Evolutionary conservation across 30 jellyfish, hydroid and myxozoan genomes (phyloP), one percentile per base, ranked within the genome.

Genomic region (Hydractinia echinata): DNA sequence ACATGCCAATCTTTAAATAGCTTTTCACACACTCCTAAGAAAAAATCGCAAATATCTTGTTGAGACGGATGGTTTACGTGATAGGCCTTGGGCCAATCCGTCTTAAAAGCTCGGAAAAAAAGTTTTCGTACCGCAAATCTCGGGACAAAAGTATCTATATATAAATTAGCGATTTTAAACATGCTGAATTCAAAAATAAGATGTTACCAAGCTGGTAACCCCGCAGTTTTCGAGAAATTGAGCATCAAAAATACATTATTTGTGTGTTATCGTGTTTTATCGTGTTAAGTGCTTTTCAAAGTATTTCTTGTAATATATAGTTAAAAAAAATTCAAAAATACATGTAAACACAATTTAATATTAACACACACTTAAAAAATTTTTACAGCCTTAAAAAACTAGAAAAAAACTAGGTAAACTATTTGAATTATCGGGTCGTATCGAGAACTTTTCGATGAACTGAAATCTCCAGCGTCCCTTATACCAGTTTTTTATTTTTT

Each of bases 191-290:
- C 74, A 64, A 64, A 64, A 64, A 64, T 64, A 64, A 64, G n/a
- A 64, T 64, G 74, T 64, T 64, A 64, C 74, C 74, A 64, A 64
- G 74, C 74, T 13, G 9, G 74, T 4, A 64, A 64, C 74, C 18
- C 74, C 18, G 74, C 19, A 64, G 16, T 64, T 64, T 64, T 64
- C 74, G 74, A 64, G 74, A 64, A 64, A 64, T 64, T 6, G 18
- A 13, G 16, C 18, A 64, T 64, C 74, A 64, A 64, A 64, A 64
- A 64, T 64, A 64, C 51, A 64, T 44, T 51, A 13, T n/a, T 64
- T 6, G 74, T 64, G 74, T 64, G 74, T 64, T 64, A 6, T 64
- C 74, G 74, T 64, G 74, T 64, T 64, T 64, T 64, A 64, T 64
- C 74, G 74, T 64, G 74, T 64, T 64, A 64, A 7, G 9, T 64